Percentiles rank a stretch among this genome's conserved stretches.
phyloP scores from a whole-genome alignment of 2,113 vertebrate species.

The Larimichthys polyactis region DNA sequence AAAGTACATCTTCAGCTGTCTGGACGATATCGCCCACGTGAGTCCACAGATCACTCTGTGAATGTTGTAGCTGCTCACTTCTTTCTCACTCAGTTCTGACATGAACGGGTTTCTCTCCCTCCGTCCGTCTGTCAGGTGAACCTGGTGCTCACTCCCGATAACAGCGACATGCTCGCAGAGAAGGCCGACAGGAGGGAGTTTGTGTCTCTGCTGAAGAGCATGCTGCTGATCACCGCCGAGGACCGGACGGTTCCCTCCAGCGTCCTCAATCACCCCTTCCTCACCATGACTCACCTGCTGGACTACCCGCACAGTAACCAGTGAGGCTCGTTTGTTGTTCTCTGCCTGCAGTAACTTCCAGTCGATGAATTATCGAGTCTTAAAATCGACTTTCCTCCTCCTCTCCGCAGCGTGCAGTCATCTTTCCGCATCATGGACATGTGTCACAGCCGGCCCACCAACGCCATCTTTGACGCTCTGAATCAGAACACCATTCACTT shows the following conservation, averaged over 20 bases:
- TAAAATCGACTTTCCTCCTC: background rate
- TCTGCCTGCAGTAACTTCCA: background rate
- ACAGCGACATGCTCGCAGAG: constrained; percentile 94
- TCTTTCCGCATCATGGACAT: constrained; percentile 98
- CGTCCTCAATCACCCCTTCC: constrained; percentile 94
- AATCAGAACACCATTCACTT: constrained; percentile 93
- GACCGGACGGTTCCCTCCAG: constrained; percentile 91
- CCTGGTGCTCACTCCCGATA: constrained; percentile 94
- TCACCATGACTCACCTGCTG: constrained; percentile 97
- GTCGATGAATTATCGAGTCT: background rate
- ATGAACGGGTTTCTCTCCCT: background rate
- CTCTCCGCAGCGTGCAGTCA: constrained; percentile 89
- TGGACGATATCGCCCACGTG: constrained; percentile 97
- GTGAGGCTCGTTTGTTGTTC: constrained; percentile 80
- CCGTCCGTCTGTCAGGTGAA: constrained; percentile 91
- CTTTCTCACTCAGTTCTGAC: background rate
- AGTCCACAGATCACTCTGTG: constrained; percentile 70
- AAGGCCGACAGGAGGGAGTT: constrained; percentile 96
- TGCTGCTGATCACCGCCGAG: constrained; percentile 95
- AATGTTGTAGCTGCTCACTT: background rate
- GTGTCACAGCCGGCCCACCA: constrained; percentile 89
- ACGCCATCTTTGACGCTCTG: constrained; percentile 84
- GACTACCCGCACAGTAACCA: constrained; percentile 97
- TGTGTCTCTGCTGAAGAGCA: constrained; percentile 95
- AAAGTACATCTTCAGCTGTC: constrained; percentile 98